Percentiles rank a stretch among this genome's conserved stretches.
Conservation (phyloP, 2,797 vertebrate genomes). For the Melanotaenia trifasciata region DNA sequence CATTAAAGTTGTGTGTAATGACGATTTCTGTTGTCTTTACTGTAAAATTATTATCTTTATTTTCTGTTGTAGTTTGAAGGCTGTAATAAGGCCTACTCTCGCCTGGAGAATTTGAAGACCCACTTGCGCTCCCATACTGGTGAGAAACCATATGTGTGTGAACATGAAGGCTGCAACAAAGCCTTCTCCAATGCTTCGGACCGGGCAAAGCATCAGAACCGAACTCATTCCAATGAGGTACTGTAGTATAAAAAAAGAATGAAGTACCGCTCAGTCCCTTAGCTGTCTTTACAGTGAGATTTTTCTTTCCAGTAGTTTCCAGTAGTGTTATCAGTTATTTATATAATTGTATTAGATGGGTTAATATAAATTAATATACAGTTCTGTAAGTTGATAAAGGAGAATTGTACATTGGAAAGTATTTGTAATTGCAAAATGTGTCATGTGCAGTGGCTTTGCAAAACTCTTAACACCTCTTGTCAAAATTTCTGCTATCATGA, state of each 20-base stretch:
- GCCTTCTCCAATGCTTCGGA: conserved; percentile 98
- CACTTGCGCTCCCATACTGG: conserved; percentile 97
- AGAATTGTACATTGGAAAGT: too few relatives aligned
- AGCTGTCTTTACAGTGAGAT: background rate
- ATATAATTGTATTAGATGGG: too few relatives aligned
- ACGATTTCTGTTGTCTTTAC: conserved; percentile 55
- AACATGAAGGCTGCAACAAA: conserved; percentile 97
- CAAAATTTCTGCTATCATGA: too few relatives aligned
- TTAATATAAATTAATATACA: background rate
- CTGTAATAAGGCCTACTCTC: conserved; percentile 97
- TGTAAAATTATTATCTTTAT: background rate
- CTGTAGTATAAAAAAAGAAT: background rate
- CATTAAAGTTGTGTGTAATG: background rate
- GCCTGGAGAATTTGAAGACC: conserved; percentile 98
- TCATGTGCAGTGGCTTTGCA: too few relatives aligned
- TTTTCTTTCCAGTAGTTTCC: background rate
- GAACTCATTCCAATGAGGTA: conserved; percentile 94
- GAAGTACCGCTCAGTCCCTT: background rate
- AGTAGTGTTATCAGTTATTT: background rate
- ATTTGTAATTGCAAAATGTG: too few relatives aligned
- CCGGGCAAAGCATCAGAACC: conserved; percentile 97
- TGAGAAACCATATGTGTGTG: conserved; percentile 98
- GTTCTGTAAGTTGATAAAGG: too few relatives aligned
- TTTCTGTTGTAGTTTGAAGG: conserved; percentile 91
- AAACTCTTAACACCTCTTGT: too few relatives aligned